Evolutionary conservation across 23 tunicate genomes (phyloP).

Genomic region (Botrylloides violaceus): DNA sequence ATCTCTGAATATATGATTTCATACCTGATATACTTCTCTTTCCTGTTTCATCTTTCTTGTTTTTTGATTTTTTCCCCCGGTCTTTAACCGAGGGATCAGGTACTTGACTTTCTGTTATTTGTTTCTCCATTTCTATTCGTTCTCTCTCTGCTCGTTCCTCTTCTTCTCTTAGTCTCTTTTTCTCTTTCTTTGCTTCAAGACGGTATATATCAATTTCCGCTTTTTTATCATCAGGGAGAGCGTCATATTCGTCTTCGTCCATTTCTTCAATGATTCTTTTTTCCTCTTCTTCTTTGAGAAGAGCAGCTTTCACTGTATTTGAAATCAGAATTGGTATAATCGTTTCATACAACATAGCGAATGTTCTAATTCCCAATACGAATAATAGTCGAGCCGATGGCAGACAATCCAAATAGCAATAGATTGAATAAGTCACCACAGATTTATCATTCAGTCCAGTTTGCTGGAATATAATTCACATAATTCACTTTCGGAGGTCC

Average conservation of each 20-base stretch:
- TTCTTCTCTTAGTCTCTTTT: slow-evolving; percentile 34
- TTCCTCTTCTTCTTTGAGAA: slow-evolving; percentile 45
- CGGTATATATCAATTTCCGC: slow-evolving; percentile 47
- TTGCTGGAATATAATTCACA: too few species aligned
- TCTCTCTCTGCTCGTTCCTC: slow-evolving; percentile 53
- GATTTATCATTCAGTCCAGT: too few species aligned
- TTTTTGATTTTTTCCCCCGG: slow-evolving; percentile 31
- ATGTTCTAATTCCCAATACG: too few species aligned
- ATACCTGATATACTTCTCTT: slow-evolving; percentile 44
- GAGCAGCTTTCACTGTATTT: slow-evolving; percentile 34
- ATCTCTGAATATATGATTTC: not conserved
- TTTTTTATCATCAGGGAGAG: slow-evolving; percentile 66
- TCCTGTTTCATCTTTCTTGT: slow-evolving; percentile 79
- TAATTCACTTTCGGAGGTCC: too few species aligned
- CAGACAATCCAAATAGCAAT: too few species aligned
- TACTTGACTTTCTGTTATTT: slow-evolving; percentile 16
- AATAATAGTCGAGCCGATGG: too few species aligned
- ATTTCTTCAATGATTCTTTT: slow-evolving; percentile 42
- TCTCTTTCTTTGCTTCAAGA: slow-evolving; percentile 36
- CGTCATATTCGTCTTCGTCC: slow-evolving; percentile 97
- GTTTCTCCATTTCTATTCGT: slow-evolving; percentile 39
- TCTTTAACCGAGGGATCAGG: not conserved
- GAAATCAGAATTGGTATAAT: too few species aligned
- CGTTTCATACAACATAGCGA: not conserved
- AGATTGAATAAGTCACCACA: too few species aligned